These are phyloP conservation scores for Drosophila recens DNA, from an alignment of 2,888 invertebrate genomes.

Conservation along the genomic window DNA sequence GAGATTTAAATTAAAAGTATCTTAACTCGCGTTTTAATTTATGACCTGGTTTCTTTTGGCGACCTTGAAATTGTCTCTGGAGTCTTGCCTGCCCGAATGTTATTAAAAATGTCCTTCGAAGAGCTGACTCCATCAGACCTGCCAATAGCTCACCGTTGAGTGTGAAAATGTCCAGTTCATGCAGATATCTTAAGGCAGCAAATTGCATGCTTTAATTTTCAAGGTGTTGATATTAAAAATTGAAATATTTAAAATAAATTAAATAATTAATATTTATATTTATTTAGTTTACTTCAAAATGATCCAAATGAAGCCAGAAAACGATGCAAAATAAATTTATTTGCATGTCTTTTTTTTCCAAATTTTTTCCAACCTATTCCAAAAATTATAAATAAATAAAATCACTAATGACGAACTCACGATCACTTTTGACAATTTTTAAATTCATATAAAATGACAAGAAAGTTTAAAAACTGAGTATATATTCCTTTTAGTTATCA, in stretches of 20 bases:
- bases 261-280: too few species aligned
- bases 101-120: constrained; percentile 55
- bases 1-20: constrained; percentile 40
- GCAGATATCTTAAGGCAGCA: neutral
- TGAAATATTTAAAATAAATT: too few species aligned
- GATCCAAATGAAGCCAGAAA: too few species aligned
- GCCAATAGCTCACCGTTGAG: neutral
- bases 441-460: neutral
- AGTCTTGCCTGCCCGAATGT: constrained; percentile 38
- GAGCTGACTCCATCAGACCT: neutral
- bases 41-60: constrained; percentile 13
- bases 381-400: too few species aligned
- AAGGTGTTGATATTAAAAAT: too few species aligned
- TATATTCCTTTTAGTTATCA: neutral
- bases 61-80: constrained; percentile 34
- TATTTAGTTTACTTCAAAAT: too few species aligned
- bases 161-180: neutral
- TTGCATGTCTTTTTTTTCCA: too few species aligned
- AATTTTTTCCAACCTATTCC: too few species aligned
- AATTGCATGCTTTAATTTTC: too few species aligned
- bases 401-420: too few species aligned
- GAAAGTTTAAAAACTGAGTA: neutral
- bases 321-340: too few species aligned
- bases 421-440: neutral
- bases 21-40: constrained; percentile 12